Evolutionary conservation across 2,888 invertebrate genomes (phyloP), one percentile per base, ranked within the genome.

Genomic region (Metallyticus violacea): DNA sequence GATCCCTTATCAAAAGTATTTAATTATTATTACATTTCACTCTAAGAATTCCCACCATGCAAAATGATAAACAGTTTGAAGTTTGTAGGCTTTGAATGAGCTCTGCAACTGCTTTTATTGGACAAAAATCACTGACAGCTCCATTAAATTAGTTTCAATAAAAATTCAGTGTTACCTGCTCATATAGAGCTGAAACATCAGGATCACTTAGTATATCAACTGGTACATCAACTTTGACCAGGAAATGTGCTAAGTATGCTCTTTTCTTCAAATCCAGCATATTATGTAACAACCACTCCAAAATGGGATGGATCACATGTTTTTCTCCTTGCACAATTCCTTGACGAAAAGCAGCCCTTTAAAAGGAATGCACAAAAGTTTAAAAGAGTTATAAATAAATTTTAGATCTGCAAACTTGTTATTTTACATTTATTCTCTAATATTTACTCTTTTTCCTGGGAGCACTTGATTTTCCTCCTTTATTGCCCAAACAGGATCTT

Each of bases 271-370:
- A 94, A 89, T 96, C 95, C 1, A 95, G 94, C 87, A 95, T 93
- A 89, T 96, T 95, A 22, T 94, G 93, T 27, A 98, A 93, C 7
- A 97, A 93, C 97, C 97, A 98, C 91, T 95, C 94, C 85, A 98
- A 91, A 86, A 97, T 95, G 15, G 96, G 95, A 91, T 97, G 95
- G 85, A 97, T 93, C 0, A 95, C 94, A 89, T 94, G 93, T 84
- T 96, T 94, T 89, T 97, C 96, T 26, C 97, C 97, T 86, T 94
- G 93, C 0, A 95, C 94, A 79, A 95, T 90, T n/a, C 94, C 94
- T 89, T 94, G 93, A n/a, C 94, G 92, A 90, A 95, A 94, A 30
- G 91, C 91, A 88, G 92, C 92, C 89, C 95, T 95, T 89, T n/a
- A 89, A 89, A 77, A 77, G 82, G 85, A 22, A 86, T 76, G 29